Percentiles rank a stretch among this genome's conserved stretches.
Evolutionary conservation across 2,888 invertebrate species (phyloP).

Genomic region (Lochmaea capreae): DNA sequence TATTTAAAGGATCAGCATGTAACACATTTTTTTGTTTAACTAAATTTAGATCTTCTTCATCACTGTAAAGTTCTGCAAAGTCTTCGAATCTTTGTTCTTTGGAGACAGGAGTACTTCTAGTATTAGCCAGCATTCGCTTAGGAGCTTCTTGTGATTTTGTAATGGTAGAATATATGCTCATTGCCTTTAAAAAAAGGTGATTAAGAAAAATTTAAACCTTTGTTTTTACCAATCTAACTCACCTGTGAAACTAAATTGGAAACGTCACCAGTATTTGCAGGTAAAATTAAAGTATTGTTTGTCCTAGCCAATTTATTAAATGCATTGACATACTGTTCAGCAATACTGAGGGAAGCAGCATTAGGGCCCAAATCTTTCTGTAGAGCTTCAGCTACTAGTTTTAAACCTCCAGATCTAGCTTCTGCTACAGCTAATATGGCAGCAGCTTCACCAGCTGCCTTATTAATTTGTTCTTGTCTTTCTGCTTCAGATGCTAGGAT

Average conservation of each 20-base stretch:
- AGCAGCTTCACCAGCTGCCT: conserved; percentile 91
- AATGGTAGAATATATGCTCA: conserved; percentile 73
- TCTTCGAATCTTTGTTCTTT: conserved; percentile 50
- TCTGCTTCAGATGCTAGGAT: conserved; percentile 96
- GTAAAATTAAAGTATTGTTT: conserved; percentile 94
- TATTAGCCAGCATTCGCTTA: conserved; percentile 24
- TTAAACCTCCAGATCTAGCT: conserved; percentile 88
- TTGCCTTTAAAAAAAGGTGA: conserved; percentile 66
- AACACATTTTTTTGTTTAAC: conserved; percentile 46
- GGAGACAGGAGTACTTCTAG: conserved; percentile 40
- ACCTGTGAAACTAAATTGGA: conserved; percentile 85
- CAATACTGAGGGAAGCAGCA: conserved; percentile 92
- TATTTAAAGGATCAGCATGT: conserved; percentile 24
- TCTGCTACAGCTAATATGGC: conserved; percentile 92
- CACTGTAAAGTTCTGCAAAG: conserved; percentile 63
- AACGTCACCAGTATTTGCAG: conserved; percentile 88
- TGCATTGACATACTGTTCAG: conserved; percentile 95
- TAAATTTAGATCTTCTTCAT: conserved; percentile 59
- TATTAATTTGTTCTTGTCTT: conserved; percentile 93
- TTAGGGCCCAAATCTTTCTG: conserved; percentile 75
- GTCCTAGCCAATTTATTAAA: conserved; percentile 93
- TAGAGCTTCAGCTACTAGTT: conserved; percentile 79
- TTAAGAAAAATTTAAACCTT: neutral
- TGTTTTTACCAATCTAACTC: conserved; percentile 44
- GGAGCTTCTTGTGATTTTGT: conserved; percentile 57